Evolutionary conservation across 2,113 vertebrate genomes (phyloP), one percentile per base, ranked within the genome.

Genomic region (Atherinomorus stipes): DNA sequence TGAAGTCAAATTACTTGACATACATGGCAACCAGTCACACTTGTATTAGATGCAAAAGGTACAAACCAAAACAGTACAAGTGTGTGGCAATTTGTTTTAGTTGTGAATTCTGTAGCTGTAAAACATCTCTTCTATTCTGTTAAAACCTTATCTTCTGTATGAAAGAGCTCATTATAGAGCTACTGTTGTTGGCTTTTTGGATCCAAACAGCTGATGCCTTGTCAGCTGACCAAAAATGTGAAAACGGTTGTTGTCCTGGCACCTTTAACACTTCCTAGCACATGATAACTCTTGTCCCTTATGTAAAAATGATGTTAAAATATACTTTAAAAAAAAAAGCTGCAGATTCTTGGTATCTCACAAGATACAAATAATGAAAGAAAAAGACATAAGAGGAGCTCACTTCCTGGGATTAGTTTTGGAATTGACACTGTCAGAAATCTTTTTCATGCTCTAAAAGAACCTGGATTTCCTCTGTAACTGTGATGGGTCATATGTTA

Each of bases 161-260:
- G 5, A 34, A 50, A 59, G 6, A 59, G 31, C 26, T 45, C 51
- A 68, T 70, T 31, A 76, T 12, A 37, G 2, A 19, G 18, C 15
- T 54, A n/a, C 10, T 64, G 28, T 40, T 42, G 11, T 63, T 13
- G 49, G 59, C 45, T 70, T 18, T 50, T 37, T 80, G 21, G 28
- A 73, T 21, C 11, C 45, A 23, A 66, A 64, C 72, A 86, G 77
- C 80, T 85, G 78, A 85, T 62, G 26, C 8, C 15, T 11, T 25
- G 23, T 71, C 72, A 85, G 80, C 84, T 81, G 73, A 86, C 56
- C 50, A 50, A 22, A 12, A 42, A 54, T 59, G 66, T 58, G 60
- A 61, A 47, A 73, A 54, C 54, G 7, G 66, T 1, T 63, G 45
- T 37, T 26, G 49, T 13, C 25, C 63, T 25, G 47, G 53, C 19